Evolutionary conservation across 1,140 invertebrate species (phyloP), one percentile per base, ranked within the genome.

Genomic region (Theocolax elegans): DNA sequence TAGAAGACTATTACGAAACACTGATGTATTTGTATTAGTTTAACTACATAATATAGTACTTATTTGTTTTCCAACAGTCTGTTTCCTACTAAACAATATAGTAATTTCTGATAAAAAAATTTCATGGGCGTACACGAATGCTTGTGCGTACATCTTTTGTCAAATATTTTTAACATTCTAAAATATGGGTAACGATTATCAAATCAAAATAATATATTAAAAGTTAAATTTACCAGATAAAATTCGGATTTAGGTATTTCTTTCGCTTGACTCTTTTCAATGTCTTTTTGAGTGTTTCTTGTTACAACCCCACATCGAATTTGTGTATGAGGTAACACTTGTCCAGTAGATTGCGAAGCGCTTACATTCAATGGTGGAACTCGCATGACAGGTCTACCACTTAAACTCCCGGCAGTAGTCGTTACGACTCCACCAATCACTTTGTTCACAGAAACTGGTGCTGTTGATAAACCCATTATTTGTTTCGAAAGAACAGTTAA

Each of bases 401-500:
- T 76, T 6, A 77, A 72, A 10, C 76, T 74, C 17, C 76, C 81
- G 4, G 75, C 46, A 8, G 78, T 64, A 1, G 79, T 79, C 10
- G 83, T 81, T 3, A 84, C 80, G 3, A 83, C 79, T 25, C 76
- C 76, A 31, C 80, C 73, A 8, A 84, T 77, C 9, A 82, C 79
- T 72, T 82, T 84, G 12, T 79, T 84, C 0, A 81, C 75, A 1
- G 78, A 70, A 13, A 76, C 53, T 2, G 78, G 71, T 9, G 81
- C 76, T 10, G 81, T 76, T 13, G 83, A 76, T 25, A 84, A 66
- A 9, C 83, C 79, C 73, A 83, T 78, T n/a, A 88, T 73, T 9
- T 87, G 85, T 77, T 89, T 89, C 0, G 88, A 85, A 38, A 89
- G 73, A 62, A 90, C 86, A 0, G 88, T 88, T n/a, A 89, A 73